Base-by-base conservation (phyloP, 2,113 vertebrate species). In the Limnothrissa miodon region DNA sequence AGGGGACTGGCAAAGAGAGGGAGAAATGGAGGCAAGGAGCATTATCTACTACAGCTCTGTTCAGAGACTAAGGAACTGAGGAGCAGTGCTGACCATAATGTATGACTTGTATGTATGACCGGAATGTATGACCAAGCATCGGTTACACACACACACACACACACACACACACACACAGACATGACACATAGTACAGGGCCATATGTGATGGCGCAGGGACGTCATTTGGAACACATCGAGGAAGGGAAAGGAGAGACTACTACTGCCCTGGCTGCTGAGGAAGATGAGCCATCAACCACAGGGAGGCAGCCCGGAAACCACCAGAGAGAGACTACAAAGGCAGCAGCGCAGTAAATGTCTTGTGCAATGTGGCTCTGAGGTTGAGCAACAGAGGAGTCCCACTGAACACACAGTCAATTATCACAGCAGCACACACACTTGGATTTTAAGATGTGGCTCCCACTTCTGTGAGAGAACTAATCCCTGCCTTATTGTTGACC, bases 101-200 rank as follows among this genome's bases (percentile, higher is more conserved):
- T 70, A 70, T 13, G 62, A 36, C 33, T 36, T 36, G n/a, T n/a
- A n/a, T n/a, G n/a, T n/a, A n/a, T 70, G 62, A 15, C 25, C 11
- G 62, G 0, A 33, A 70, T 33, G 5, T 70, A 70, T 13, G 62
- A 70, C 29, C n/a, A 5, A 66, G 6, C 9, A 66, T 29, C 62
- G 4, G 62, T 36, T 70, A 19, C 15, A 15, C 53, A 21, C 53
- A 56, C 17, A 56, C 13, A 56, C 17, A 23, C 13, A 56, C 17
- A 56, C 53, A 56, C 23, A 53, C 48, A 53, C 48, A 53, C 48
- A 17, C 48, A n/a, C 59, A 6, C 59, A 70, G 3, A 36, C 82
- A 78, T 79, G 80, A 83, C 66, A 81, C 51, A 25, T 83, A 25
- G 8, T 33, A 66, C 9, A 29, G 25, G 59, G 29, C 25, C 59